Conservation (phyloP, 2,113 vertebrate species). For the Pachyramphus minor region DNA sequence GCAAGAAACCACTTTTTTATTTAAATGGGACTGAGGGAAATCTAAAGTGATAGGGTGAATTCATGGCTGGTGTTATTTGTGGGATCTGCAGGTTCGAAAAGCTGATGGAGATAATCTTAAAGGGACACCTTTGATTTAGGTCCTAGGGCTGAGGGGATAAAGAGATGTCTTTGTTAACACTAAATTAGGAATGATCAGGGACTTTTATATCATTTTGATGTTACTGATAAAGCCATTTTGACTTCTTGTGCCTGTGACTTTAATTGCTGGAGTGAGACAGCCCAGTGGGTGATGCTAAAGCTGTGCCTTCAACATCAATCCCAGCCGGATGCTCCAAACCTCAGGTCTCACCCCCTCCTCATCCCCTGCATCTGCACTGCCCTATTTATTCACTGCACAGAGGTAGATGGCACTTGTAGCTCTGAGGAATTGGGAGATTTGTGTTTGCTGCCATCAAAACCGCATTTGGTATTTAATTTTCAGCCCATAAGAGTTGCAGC, state of each 20-base stretch:
- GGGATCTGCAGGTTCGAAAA: neutral
- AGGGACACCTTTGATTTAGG: neutral
- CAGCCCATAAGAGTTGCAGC: neutral
- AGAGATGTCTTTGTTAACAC: neutral
- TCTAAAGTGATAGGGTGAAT: neutral
- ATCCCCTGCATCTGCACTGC: neutral
- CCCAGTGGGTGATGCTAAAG: fast-evolving
- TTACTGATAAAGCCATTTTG: neutral
- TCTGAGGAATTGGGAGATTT: constrained; percentile 21
- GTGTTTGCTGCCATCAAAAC: neutral
- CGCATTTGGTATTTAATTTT: neutral
- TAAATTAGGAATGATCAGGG: neutral
- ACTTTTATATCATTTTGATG: neutral
- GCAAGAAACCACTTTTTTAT: neutral
- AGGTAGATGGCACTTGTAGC: neutral
- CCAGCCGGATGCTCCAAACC: neutral
- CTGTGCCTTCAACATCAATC: neutral
- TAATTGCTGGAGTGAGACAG: neutral
- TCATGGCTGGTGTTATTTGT: neutral
- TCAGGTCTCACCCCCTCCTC: neutral
- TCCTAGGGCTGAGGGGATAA: neutral
- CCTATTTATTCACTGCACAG: neutral
- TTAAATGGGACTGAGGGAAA: neutral
- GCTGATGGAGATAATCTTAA: neutral
- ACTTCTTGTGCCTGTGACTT: neutral